Base-by-base conservation (phyloP, 2,888 invertebrate species). In the Sacculina carcini region DNA sequence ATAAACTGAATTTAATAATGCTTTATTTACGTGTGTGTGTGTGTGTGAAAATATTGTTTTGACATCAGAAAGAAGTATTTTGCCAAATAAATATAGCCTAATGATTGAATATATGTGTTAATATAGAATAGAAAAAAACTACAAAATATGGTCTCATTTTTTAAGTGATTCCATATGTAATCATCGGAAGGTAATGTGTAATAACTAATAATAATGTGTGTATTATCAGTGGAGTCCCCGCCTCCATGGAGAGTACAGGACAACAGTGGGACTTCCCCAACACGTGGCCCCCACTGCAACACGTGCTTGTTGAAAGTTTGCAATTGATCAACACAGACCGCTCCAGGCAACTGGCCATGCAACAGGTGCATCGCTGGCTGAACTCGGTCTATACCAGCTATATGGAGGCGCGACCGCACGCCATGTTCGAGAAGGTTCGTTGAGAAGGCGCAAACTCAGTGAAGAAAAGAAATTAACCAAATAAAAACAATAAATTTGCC, bases 221-320 rank as follows among this genome's bases (percentile, higher is more conserved):
- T 5, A 16, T 6, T 36, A 1, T 47, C 24, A 55, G 56, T 4
- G 86, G 86, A 14, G 76, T 83, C 21, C 86, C 86, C 16, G 73
- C 80, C 0, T 82, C 84, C 0, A 66, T 80, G 55, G 73, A 75
- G 58, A 73, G 77, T 12, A 78, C 80, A 0, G 80, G 80, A 5
- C 82, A 86, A 64, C 82, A 89, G 64, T 84, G 89, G 89, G 86
- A 86, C 66, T 80, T 3, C 59, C 85, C 90, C 0, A 90, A 90
- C 66, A 87, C 84, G 0, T 92, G 90, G 92, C 82, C 92, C 1
- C 90, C 92, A 1, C 70, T 87, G 32, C 86, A 89, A 64, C 78
- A 89, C 62, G 75, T 89, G 31, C 68, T 87, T 58, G 75, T 89
- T 9, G 76, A 83, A 0, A 74, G 73, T 0, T 69, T 89, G 50